Conservation (phyloP, 2,888 invertebrate species). For the Meta bourneti region DNA sequence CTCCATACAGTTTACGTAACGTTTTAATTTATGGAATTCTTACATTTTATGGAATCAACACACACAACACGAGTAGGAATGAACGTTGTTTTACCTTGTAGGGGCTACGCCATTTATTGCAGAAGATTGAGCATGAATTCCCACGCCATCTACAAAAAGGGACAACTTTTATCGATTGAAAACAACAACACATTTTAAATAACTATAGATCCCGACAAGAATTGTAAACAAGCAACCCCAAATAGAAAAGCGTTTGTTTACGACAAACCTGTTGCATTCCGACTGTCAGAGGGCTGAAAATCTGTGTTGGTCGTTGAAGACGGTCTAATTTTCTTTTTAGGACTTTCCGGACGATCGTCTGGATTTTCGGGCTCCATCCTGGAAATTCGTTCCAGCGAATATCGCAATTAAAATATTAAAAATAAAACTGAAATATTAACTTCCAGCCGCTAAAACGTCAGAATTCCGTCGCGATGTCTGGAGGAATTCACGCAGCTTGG, state of each 20-base stretch:
- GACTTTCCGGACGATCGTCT: constrained; percentile 59
- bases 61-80: neutral
- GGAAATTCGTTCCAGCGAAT: neutral
- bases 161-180: neutral
- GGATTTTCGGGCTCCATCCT: constrained; percentile 55
- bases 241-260: constrained; percentile 15
- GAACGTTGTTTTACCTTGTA: constrained; percentile 30
- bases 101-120: constrained; percentile 51
- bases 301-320: constrained; percentile 32
- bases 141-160: neutral
- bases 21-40: too few species aligned
- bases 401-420: neutral
- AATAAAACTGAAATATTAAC: neutral
- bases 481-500: constrained; percentile 29
- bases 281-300: neutral
- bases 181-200: neutral
- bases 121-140: neutral
- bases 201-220: neutral
- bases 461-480: neutral
- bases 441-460: constrained; percentile 35
- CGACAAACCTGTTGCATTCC: constrained; percentile 16
- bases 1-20: too few species aligned
- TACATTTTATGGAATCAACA: neutral
- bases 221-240: neutral
- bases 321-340: constrained; percentile 61